phyloP scores from a whole-genome alignment of 2,797 vertebrate species.

The Halcyon leucocephala region DNA sequence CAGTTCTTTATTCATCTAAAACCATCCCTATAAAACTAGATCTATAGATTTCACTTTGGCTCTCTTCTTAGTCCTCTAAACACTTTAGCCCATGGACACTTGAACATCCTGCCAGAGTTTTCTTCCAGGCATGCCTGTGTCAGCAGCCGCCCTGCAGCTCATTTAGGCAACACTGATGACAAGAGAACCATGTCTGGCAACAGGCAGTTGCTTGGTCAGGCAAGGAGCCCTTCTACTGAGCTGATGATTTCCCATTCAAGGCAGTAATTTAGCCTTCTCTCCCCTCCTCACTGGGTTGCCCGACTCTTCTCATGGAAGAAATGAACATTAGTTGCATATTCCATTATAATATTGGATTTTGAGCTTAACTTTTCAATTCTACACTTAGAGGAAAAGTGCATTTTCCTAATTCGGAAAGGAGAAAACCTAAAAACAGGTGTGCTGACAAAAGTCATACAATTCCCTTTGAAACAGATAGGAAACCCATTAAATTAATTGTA shows the following conservation, averaged over 20 bases:
- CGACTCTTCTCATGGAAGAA: not conserved
- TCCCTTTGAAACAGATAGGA: not conserved
- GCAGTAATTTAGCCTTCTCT: not conserved
- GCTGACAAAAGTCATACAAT: not conserved
- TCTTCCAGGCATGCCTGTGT: not conserved
- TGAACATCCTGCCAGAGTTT: not conserved
- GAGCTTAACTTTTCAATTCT: not conserved
- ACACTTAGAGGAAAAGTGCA: not conserved
- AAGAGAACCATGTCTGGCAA: not conserved
- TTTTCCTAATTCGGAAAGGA: not conserved
- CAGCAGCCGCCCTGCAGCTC: not conserved
- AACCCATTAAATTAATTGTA: not conserved
- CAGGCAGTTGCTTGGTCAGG: fast-evolving
- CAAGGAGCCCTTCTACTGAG: not conserved
- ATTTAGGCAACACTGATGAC: fast-evolving
- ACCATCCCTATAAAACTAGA: not conserved
- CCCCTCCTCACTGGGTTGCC: not conserved
- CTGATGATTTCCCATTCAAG: not conserved
- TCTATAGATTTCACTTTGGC: fast-evolving
- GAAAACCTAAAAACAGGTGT: not conserved
- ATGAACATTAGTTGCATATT: not conserved
- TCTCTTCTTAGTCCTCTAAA: not conserved
- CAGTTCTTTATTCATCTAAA: not conserved
- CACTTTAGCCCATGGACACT: not conserved
- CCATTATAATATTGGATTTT: not conserved